Conservation (phyloP, 2,797 vertebrate species). For the Chelmon rostratus region DNA sequence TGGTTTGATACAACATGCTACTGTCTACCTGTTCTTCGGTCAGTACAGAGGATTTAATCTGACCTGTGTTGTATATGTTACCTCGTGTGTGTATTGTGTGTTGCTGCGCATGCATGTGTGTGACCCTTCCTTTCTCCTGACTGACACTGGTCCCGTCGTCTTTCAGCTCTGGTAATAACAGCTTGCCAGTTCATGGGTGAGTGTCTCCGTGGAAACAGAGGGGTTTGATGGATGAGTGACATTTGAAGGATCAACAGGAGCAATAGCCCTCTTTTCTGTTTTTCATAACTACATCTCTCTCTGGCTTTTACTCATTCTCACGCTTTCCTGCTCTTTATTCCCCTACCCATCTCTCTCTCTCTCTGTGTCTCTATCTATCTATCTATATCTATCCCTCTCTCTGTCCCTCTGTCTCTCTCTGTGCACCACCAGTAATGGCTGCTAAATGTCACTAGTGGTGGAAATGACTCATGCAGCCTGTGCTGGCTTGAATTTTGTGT, state of each 20-base stretch:
- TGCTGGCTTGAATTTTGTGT: constrained; percentile 38
- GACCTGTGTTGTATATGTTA: neutral
- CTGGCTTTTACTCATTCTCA: constrained; percentile 50
- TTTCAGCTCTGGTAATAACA: constrained; percentile 79
- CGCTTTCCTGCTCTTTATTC: constrained; percentile 33
- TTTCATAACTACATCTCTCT: constrained; percentile 52
- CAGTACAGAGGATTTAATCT: neutral
- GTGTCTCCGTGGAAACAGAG: constrained; percentile 76
- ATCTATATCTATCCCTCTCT: neutral
- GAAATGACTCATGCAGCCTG: constrained; percentile 61
- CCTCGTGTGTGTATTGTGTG: constrained; percentile 1
- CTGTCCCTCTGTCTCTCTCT: constrained; percentile 7
- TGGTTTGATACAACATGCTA: neutral
- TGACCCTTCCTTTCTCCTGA: constrained; percentile 31
- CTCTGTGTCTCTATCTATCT: neutral
- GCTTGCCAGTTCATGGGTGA: constrained; percentile 78
- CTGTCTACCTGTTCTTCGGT: neutral
- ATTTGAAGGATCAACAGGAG: constrained; percentile 70
- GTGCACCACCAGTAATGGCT: constrained; percentile 51
- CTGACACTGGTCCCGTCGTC: constrained; percentile 61
- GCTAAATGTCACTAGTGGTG: constrained; percentile 66
- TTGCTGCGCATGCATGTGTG: neutral
- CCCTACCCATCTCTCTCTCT: neutral
- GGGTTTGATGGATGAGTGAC: constrained; percentile 73
- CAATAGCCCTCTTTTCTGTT: constrained; percentile 30